These are phyloP conservation scores for Drosophila elegans DNA, from an alignment of 1,140 invertebrate genomes.

Conservation along the genomic window DNA sequence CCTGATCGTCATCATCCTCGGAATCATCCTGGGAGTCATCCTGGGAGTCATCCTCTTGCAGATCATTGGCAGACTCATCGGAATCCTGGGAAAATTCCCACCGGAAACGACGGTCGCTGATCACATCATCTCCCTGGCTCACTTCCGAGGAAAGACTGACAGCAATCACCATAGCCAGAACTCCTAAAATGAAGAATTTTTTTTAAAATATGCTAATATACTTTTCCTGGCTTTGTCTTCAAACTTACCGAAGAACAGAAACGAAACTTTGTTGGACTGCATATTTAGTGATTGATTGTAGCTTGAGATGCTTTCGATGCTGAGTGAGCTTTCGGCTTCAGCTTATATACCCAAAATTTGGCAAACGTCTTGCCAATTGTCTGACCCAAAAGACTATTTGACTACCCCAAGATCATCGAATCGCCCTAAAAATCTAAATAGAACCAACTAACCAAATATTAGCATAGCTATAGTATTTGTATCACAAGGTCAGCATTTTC, in stretches of 20 bases:
- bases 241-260: constrained; percentile 60
- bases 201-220: neutral
- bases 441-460: constrained; percentile 62
- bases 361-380: constrained; percentile 17
- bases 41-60: constrained; percentile 1
- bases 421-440: constrained; percentile 23
- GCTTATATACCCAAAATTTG: constrained; percentile 57
- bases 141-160: constrained; percentile 6
- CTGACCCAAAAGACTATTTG: constrained; percentile 4
- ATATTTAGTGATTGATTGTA: constrained; percentile 43
- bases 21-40: neutral
- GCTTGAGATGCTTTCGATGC: constrained; percentile 41
- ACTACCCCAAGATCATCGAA: constrained; percentile 1
- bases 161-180: constrained; percentile 56
- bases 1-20: neutral
- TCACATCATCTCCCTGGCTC: constrained; percentile 23
- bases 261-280: constrained; percentile 53
- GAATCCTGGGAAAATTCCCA: constrained; percentile 34
- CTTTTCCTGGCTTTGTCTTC: neutral
- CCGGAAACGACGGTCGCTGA: constrained; percentile 66
- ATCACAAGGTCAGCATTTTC: constrained; percentile 22
- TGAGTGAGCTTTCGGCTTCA: constrained; percentile 11
- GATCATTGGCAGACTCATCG: constrained; percentile 9
- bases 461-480: neutral
- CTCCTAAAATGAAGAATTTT: constrained; percentile 12